Conservation (phyloP, 2,888 invertebrate genomes). For the Hoplodrina blanda region DNA sequence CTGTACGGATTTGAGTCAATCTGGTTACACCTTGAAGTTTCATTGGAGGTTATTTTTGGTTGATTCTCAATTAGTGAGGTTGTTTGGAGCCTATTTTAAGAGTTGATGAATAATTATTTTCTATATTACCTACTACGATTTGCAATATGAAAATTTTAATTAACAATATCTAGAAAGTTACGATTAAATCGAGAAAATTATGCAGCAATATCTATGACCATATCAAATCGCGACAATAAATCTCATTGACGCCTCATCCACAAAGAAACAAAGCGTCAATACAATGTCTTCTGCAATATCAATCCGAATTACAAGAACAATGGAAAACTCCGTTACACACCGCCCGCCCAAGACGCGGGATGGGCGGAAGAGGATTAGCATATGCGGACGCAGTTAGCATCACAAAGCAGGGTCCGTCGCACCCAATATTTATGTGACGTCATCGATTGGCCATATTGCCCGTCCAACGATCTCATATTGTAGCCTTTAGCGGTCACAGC, state of each 20-base stretch:
- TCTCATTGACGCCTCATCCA: constrained; percentile 15
- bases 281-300: constrained; percentile 48
- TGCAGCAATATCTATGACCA: not conserved
- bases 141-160: not conserved
- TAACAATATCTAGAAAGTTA: too few species aligned
- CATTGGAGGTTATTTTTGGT: not conserved
- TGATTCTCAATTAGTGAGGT: not conserved
- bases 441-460: constrained; percentile 69
- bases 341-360: constrained; percentile 72
- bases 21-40: constrained; percentile 55
- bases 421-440: constrained; percentile 80
- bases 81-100: not conserved
- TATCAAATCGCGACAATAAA: constrained; percentile 25
- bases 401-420: constrained; percentile 74
- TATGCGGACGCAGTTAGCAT: constrained; percentile 81
- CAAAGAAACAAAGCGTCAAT: constrained; percentile 48
- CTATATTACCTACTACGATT: not conserved
- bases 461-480: constrained; percentile 45
- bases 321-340: constrained; percentile 54
- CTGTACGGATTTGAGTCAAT: constrained; percentile 69
- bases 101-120: too few species aligned
- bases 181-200: constrained; percentile 14
- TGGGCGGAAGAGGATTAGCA: constrained; percentile 80
- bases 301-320: constrained; percentile 56
- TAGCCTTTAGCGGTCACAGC: constrained; percentile 50